A percentile compares a stretch with the other conserved stretches of the same genome.
Conservation (phyloP, 2,888 invertebrate genomes). For the Ochlodes sylvanus region DNA sequence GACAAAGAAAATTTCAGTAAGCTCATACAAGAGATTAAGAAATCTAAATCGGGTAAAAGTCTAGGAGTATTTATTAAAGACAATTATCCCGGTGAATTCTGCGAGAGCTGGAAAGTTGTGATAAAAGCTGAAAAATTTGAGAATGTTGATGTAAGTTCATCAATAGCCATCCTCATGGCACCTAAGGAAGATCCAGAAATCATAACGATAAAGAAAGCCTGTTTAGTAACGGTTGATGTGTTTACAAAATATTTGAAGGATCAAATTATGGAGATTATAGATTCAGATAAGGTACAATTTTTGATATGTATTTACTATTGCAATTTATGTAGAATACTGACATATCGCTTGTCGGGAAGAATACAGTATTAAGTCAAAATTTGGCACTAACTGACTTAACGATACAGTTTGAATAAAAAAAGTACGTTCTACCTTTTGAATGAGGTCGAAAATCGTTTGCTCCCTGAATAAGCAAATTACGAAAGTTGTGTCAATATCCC, state of each 20-base stretch:
- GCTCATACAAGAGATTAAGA: slow-evolving; percentile 92
- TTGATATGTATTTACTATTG: no score
- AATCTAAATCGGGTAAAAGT: slow-evolving; percentile 94
- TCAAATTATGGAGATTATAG: slow-evolving; percentile 99
- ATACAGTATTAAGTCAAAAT: no score
- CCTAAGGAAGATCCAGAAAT: slow-evolving; percentile 98
- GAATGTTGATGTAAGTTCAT: slow-evolving; percentile 93
- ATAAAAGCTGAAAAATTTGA: slow-evolving; percentile 92
- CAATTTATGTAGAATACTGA: no score
- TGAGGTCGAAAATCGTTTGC: no score
- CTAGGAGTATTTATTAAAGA: slow-evolving; percentile 97
- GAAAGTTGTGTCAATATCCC: no score
- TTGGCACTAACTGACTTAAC: no score
- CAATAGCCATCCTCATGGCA: slow-evolving; percentile 94
- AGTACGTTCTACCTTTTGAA: no score
- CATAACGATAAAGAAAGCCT: slow-evolving; percentile 95
- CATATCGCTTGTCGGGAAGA: no score
- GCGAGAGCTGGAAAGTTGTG: slow-evolving; percentile 94
- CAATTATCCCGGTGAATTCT: slow-evolving; percentile 96
- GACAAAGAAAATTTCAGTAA: slow-evolving; percentile 95
- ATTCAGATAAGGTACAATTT: slow-evolving; percentile 93
- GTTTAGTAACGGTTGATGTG: slow-evolving; percentile 96
- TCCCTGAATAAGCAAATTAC: no score
- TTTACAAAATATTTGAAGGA: slow-evolving; percentile 98
- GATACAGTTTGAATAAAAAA: no score